Conservation (phyloP, 2,113 vertebrate genomes). For the Corythoichthys haematopterus region DNA sequence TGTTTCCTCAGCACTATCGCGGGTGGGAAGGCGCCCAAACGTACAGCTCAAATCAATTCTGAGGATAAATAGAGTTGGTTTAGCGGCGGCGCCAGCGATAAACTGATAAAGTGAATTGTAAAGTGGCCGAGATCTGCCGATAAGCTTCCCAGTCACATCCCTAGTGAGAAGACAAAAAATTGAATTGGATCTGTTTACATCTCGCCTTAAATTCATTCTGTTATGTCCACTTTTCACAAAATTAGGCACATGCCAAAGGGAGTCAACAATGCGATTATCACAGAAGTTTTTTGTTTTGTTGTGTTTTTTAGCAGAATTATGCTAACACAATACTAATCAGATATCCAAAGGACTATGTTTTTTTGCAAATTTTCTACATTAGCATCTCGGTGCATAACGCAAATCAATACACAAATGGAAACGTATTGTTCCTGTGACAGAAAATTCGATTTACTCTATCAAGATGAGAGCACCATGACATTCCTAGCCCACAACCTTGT, state of each 20-base stretch:
- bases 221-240: constrained; percentile 4
- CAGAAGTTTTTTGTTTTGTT: not conserved
- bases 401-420: too few species aligned
- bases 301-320: not conserved
- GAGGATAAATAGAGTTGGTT: constrained; percentile 60
- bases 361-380: not conserved
- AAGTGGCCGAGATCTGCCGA: constrained; percentile 54
- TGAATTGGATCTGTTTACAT: constrained; percentile 47
- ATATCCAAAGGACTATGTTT: not conserved
- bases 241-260: not conserved
- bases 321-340: not conserved
- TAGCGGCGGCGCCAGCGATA: constrained; percentile 49
- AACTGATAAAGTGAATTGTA: constrained; percentile 58
- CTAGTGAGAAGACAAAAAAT: constrained; percentile 39
- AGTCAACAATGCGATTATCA: too few species aligned
- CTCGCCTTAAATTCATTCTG: not conserved
- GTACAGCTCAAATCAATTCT: constrained; percentile 42
- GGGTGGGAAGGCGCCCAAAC: constrained; percentile 30
- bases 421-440: too few species aligned
- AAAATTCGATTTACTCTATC: too few species aligned
- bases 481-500: too few species aligned
- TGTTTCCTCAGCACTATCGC: constrained; percentile 50
- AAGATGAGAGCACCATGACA: too few species aligned
- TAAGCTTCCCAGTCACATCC: constrained; percentile 43
- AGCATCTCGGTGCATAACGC: not conserved